Base-by-base conservation (phyloP, 1,140 invertebrate species). In the Drosophila orena region DNA sequence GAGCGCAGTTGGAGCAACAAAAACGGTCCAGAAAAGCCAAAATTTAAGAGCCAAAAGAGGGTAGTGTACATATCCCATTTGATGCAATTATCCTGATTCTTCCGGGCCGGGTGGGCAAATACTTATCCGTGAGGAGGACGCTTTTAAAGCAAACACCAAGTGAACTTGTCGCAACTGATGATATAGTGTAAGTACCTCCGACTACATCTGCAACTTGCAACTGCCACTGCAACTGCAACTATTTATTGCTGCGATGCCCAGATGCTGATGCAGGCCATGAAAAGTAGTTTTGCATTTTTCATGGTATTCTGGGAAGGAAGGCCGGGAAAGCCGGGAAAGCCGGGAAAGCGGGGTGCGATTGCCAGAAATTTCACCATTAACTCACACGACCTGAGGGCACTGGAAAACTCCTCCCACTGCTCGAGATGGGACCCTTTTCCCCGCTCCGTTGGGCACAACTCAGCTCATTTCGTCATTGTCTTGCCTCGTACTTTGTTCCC, bases 261-360 rank as follows among this genome's bases (percentile, higher is more conserved):
- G 70, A 46, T 74, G 71, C 46, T 56, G 71, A n/a, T 66, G 74
- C 54, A 69, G 17, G 49, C 61, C 37, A 58, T 77, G 66, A 86
- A 64, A 76, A 81, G 78, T 86, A 56, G 71, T 59, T 86, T 81
- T 86, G 79, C 83, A 86, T 86, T 88, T 86, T 88, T 86, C 83
- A 86, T 81, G 68, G 62, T 50, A 43, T 66, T 54, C 76, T 70
- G 56, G 10, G 24, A 17, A 20, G 27, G 34, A 43, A 8, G 17
- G 54, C 12, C n/a, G n/a, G n/a, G n/a, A n/a, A n/a, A n/a, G n/a
- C n/a, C n/a, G n/a, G n/a, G n/a, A n/a, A n/a, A n/a, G n/a, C n/a
- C n/a, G 17, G 17, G 17, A 17, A 50, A 11, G 27, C 15, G 11
- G 57, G 38, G 40, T 50, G 62, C 55, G 74, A 86, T 72, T 85